Evolutionary conservation across 2,113 vertebrate genomes (phyloP).

Genomic region (rat (Rattus norvegicus)): DNA sequence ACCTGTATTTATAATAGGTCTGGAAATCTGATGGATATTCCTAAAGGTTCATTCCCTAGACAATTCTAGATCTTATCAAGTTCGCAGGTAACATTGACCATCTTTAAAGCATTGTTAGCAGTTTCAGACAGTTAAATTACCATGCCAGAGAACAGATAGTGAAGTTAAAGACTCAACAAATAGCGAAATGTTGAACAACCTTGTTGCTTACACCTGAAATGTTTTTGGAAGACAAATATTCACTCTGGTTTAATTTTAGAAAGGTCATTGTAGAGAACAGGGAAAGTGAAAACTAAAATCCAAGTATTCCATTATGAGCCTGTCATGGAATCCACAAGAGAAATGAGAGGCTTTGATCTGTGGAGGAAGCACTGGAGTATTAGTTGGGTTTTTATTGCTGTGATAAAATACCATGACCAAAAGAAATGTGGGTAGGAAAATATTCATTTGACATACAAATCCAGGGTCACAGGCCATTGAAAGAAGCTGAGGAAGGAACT

Average conservation of each 20-base stretch:
- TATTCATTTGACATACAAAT: not conserved
- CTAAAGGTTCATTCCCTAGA: no score
- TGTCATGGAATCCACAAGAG: not conserved
- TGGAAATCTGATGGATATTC: not conserved
- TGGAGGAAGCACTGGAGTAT: not conserved
- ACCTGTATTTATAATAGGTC: not conserved
- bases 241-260: constrained; percentile 9
- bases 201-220: not conserved
- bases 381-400: not conserved
- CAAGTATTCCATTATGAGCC: not conserved
- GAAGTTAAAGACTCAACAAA: not conserved
- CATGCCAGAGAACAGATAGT: not conserved
- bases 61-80: no score
- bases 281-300: not conserved
- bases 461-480: not conserved
- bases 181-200: not conserved
- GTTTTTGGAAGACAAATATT: not conserved
- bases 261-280: not conserved
- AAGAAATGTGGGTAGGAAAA: not conserved
- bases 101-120: not conserved
- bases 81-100: not conserved
- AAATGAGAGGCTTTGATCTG: not conserved
- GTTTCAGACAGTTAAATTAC: not conserved
- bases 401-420: not conserved
- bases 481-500: not conserved